Percentiles rank a stretch among this genome's conserved stretches.
phyloP scores from a whole-genome alignment of 2,888 invertebrate species.

The Ferdinandea cuprea region DNA sequence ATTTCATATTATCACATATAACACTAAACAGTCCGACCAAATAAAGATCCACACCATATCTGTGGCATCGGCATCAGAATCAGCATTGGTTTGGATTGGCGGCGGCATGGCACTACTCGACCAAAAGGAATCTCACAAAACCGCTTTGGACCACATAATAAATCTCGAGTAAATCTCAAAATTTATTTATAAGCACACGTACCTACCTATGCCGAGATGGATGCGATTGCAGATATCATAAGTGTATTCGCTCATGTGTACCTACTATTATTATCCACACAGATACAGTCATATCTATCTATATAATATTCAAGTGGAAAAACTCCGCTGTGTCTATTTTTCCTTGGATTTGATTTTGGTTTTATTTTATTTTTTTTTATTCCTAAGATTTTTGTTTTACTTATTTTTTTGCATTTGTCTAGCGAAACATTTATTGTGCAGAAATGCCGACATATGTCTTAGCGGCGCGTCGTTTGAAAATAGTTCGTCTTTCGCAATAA shows the following conservation, averaged over 20 bases:
- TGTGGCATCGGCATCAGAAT: slow-evolving; percentile 43
- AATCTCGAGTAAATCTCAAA: slow-evolving; percentile 74
- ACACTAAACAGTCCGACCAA: slow-evolving; percentile 44
- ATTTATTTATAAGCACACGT: slow-evolving; percentile 72
- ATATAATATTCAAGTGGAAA: slow-evolving; percentile 52
- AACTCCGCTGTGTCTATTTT: slow-evolving; percentile 48
- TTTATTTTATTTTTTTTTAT: slow-evolving; percentile 34
- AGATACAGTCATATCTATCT: slow-evolving; percentile 9
- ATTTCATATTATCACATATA: slow-evolving; percentile 42
- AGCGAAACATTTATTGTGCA: slow-evolving; percentile 76
- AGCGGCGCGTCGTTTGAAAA: slow-evolving; percentile 76
- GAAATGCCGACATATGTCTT: slow-evolving; percentile 76
- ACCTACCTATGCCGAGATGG: slow-evolving; percentile 64
- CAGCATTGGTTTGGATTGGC: slow-evolving; percentile 14
- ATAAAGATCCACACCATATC: slow-evolving; percentile 58
- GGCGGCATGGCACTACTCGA: slow-evolving; percentile 52
- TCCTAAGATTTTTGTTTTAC: neutral
- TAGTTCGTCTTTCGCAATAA: slow-evolving; percentile 75
- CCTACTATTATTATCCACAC: slow-evolving; percentile 60
- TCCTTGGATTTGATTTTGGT: slow-evolving; percentile 17
- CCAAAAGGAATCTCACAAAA: slow-evolving; percentile 68
- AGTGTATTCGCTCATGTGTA: slow-evolving; percentile 62
- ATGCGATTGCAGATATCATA: slow-evolving; percentile 73
- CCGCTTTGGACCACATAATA: slow-evolving; percentile 71
- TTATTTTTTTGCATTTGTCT: slow-evolving; percentile 70